Conservation (phyloP, 2,888 invertebrate genomes). For the Tenthredo livida region DNA sequence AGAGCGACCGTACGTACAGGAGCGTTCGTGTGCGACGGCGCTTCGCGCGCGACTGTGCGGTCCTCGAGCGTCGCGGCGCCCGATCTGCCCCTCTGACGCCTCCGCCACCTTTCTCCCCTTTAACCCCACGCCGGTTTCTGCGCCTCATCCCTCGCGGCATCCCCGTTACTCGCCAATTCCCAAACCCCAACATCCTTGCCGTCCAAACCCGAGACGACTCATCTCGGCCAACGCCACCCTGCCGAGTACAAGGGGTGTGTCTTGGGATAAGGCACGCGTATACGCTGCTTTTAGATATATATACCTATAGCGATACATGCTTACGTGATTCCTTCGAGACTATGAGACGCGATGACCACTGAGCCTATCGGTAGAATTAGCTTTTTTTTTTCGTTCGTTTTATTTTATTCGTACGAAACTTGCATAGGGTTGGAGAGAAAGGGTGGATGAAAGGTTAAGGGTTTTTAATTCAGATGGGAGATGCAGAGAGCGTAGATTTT, state of each 20-base stretch:
- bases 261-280: slow-evolving; percentile 63
- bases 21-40: slow-evolving; percentile 74
- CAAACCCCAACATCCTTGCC: slow-evolving; percentile 27
- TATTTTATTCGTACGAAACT: not conserved
- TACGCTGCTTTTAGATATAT: slow-evolving; percentile 21
- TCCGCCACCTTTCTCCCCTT: slow-evolving; percentile 64
- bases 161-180: slow-evolving; percentile 49
- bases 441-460: not conserved
- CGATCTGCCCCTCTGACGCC: slow-evolving; percentile 75
- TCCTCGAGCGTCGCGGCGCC: slow-evolving; percentile 74
- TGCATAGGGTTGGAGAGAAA: too few species aligned
- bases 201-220: slow-evolving; percentile 55
- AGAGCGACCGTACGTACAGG: slow-evolving; percentile 61
- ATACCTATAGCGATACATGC: not conserved
- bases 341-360: slow-evolving; percentile 22
- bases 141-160: slow-evolving; percentile 42
- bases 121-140: slow-evolving; percentile 8
- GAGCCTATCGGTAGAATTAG: not conserved
- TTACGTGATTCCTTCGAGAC: not conserved
- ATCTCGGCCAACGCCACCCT: slow-evolving; percentile 35
- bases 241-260: slow-evolving; percentile 61
- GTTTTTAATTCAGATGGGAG: not conserved
- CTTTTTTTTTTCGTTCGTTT: not conserved
- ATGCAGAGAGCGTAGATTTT: not conserved
- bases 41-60: slow-evolving; percentile 76